A percentile compares a stretch with the other conserved stretches of the same genome.
These are phyloP conservation scores for Seriola dumerili DNA, from an alignment of 2,113 vertebrate genomes.

Conservation along the genomic window DNA sequence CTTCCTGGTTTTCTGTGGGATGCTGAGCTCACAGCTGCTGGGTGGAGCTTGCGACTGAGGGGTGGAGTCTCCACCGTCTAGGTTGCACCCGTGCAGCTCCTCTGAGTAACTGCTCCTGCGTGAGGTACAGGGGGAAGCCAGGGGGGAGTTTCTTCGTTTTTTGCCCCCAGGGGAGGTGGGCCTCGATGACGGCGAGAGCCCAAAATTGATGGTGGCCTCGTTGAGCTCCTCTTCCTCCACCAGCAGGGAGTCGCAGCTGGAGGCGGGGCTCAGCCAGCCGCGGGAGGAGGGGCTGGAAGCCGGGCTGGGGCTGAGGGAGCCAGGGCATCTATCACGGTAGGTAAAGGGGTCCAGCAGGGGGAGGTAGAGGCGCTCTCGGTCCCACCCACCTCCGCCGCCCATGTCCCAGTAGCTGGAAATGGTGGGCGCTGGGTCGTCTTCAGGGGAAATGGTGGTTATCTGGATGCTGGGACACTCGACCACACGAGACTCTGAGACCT, in stretches of 20 bases:
- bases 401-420: conserved; percentile 83
- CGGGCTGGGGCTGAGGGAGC: conserved; percentile 91
- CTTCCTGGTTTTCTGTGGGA: conserved; percentile 93
- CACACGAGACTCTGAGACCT: conserved; percentile 87
- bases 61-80: conserved; percentile 71
- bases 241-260: conserved; percentile 90
- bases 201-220: conserved; percentile 87
- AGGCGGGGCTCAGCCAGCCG: conserved; percentile 91
- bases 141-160: conserved; percentile 88
- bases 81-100: conserved; percentile 80
- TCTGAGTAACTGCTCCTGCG: conserved; percentile 90
- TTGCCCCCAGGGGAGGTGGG: conserved; percentile 92
- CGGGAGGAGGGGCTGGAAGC: conserved; percentile 93
- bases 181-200: conserved; percentile 86
- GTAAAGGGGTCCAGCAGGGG: conserved; percentile 89
- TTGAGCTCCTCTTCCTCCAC: conserved; percentile 93
- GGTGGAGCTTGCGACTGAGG: conserved; percentile 73
- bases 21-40: conserved; percentile 84
- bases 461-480: conserved; percentile 95
- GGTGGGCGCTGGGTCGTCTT: conserved; percentile 77
- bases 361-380: conserved; percentile 88
- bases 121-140: conserved; percentile 87
- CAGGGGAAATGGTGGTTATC: conserved; percentile 94
- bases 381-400: conserved; percentile 85
- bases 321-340: conserved; percentile 87